Evolutionary conservation across 2,888 invertebrate genomes (phyloP).

Genomic region (Unio pictorum): DNA sequence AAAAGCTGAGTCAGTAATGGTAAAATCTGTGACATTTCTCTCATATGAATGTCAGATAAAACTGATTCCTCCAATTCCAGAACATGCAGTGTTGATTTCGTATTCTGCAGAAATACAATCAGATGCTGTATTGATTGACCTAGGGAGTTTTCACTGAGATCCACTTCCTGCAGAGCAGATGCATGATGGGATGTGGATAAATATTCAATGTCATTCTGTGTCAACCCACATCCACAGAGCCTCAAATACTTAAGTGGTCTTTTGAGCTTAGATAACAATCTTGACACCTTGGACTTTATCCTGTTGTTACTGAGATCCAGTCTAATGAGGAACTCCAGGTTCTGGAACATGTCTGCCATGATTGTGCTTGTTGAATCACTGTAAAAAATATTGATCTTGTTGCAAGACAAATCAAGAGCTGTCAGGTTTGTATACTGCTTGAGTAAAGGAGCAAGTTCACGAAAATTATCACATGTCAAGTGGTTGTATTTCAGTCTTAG

Average conservation of each 20-base stretch:
- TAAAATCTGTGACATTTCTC: conserved; percentile 30
- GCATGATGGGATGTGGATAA: conserved; percentile 56
- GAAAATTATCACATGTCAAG: conserved; percentile 54
- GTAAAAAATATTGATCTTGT: conserved; percentile 54
- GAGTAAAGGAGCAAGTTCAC: conserved; percentile 52
- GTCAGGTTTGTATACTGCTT: conserved; percentile 53
- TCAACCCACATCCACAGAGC: conserved; percentile 60
- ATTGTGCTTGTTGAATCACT: conserved; percentile 42
- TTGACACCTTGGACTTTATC: conserved; percentile 52
- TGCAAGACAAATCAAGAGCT: conserved; percentile 66
- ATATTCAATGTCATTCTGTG: conserved; percentile 54
- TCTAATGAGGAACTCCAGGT: conserved; percentile 47
- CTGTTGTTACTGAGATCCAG: conserved; percentile 67
- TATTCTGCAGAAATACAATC: conserved; percentile 32
- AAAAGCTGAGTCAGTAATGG: conserved; percentile 39
- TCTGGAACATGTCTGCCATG: conserved; percentile 41
- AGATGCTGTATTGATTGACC: conserved; percentile 21
- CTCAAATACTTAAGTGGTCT: conserved; percentile 57
- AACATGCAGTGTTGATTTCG: conserved; percentile 37
- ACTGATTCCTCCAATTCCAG: conserved; percentile 62
- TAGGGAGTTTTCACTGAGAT: conserved; percentile 63
- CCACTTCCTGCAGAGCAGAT: conserved; percentile 51
- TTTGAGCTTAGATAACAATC: conserved; percentile 42
- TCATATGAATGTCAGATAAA: conserved; percentile 34
- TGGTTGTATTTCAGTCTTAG: conserved; percentile 65